These are phyloP conservation scores for Thereva nobilitata DNA, from an alignment of 2,888 invertebrate genomes.

Conservation along the genomic window DNA sequence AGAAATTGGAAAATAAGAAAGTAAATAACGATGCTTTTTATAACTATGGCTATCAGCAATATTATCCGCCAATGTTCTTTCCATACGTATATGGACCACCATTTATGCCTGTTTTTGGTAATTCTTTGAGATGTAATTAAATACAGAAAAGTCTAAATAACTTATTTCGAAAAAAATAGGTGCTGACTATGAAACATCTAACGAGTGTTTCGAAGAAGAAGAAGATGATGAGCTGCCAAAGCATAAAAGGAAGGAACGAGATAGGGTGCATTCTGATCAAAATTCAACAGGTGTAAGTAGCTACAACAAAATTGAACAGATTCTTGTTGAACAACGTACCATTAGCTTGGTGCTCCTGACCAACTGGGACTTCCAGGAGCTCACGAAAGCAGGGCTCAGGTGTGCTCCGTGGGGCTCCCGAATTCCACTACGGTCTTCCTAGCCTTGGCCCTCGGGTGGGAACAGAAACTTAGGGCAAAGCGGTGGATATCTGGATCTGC, in stretches of 20 bases:
- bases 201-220: constrained; percentile 19
- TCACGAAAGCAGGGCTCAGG: no score
- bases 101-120: constrained; percentile 42
- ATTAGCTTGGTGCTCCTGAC: no score
- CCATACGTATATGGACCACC: constrained; percentile 41
- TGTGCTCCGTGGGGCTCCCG: no score
- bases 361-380: no score
- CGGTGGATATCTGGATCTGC: no score
- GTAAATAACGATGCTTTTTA: constrained; percentile 18
- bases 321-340: no score
- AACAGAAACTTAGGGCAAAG: no score
- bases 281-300: constrained; percentile 41
- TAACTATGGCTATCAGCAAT: constrained; percentile 38
- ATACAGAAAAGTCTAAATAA: not conserved
- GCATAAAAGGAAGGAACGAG: constrained; percentile 22
- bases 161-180: not conserved
- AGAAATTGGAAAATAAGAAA: constrained; percentile 7
- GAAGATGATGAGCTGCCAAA: constrained; percentile 28
- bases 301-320: not conserved
- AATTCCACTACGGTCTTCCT: no score
- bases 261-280: constrained; percentile 11
- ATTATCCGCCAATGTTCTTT: constrained; percentile 41
- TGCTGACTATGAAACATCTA: constrained; percentile 24
- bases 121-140: not conserved
- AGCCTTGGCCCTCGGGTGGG: no score